Evolutionary conservation across 2,888 invertebrate species (phyloP).

Genomic region (Drosophila parthenogenetica): DNA sequence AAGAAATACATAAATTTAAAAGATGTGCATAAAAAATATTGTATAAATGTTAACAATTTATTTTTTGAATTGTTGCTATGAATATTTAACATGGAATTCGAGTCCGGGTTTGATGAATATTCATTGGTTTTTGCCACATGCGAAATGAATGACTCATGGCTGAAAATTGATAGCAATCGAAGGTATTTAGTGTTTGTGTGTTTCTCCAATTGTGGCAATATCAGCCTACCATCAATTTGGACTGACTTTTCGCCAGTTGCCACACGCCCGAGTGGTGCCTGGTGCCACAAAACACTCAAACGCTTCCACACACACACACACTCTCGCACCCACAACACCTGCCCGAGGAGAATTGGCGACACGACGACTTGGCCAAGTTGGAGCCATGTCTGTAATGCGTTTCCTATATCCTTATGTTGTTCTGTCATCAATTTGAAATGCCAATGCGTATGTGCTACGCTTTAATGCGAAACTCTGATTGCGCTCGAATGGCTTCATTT

Average conservation of each 20-base stretch:
- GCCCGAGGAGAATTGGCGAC: not conserved
- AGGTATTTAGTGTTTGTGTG: conserved; percentile 32
- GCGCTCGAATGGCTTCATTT: conserved; percentile 80
- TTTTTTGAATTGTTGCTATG: conserved; percentile 16
- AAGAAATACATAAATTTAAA: not conserved
- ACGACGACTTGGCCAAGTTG: not conserved
- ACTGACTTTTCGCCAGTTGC: conserved; percentile 25
- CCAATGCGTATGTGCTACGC: conserved; percentile 62
- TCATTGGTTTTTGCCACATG: conserved; percentile 28
- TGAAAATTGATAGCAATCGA: conserved; percentile 36
- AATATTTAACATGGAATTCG: conserved; percentile 7
- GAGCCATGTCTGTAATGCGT: conserved; percentile 25
- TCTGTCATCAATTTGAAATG: conserved; percentile 68
- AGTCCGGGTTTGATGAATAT: conserved; percentile 32
- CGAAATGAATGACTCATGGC: conserved; percentile 32
- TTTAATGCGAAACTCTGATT: conserved; percentile 79
- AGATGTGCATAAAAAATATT: not conserved
- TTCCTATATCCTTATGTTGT: conserved; percentile 35
- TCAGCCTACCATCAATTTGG: conserved; percentile 34
- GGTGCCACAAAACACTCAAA: conserved; percentile 6
- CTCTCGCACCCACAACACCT: conserved; percentile 3
- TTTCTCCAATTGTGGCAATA: conserved; percentile 39
- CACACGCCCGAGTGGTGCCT: conserved; percentile 7
- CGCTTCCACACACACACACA: conserved; percentile 4
- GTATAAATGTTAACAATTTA: conserved; percentile 18